Base-by-base conservation (phyloP, 1,140 invertebrate genomes). In the Tribolium castaneum region DNA sequence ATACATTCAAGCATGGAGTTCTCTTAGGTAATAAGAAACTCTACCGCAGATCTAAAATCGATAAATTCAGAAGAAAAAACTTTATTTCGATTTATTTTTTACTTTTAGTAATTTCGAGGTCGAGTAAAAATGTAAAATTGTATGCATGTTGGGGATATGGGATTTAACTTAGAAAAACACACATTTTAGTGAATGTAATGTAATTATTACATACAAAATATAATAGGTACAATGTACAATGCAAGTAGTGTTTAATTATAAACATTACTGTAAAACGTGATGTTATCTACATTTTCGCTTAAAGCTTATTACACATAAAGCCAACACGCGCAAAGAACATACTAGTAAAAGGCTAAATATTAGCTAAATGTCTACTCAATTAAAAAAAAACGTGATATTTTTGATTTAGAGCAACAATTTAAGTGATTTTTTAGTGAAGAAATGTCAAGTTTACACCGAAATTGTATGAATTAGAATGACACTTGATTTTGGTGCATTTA, bases 121-220 rank as follows among this genome's bases (percentile, higher is more conserved):
- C 16, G 16, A 19, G 16, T 19, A 19, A 19, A 19, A 19, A 1
- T 19, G n/a, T n/a, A n/a, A n/a, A n/a, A n/a, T 19, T 19, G 16
- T 19, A 19, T 19, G 16, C 16, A 19, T 19, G 16, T 19, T 19
- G 16, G 16, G 16, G 16, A 19, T 19, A 19, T 19, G 16, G 16
- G 1, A 19, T 1, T 19, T 19, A 19, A 19, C 16, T 19, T 19
- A 19, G 16, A 19, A 2, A 19, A 19, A 19, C 16, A 19, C 2
- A 19, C 16, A 19, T 19, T 25, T 30, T 10, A 62, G 30, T 22
- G 10, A 25, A 62, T 62, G 22, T 62, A 62, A 62, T 62, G 22
- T 54, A 54, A 54, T 54, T 54, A 62, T 62, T 62, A 62, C 56
- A 62, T 62, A 62, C 22, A 62, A 62, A 62, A 62, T 62, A 62